Percentiles rank a stretch among this genome's conserved stretches.
These are phyloP conservation scores for Parazoanthus atlanticus DNA, from an alignment of 92 coral and sea anemone genomes.

Conservation along the genomic window DNA sequence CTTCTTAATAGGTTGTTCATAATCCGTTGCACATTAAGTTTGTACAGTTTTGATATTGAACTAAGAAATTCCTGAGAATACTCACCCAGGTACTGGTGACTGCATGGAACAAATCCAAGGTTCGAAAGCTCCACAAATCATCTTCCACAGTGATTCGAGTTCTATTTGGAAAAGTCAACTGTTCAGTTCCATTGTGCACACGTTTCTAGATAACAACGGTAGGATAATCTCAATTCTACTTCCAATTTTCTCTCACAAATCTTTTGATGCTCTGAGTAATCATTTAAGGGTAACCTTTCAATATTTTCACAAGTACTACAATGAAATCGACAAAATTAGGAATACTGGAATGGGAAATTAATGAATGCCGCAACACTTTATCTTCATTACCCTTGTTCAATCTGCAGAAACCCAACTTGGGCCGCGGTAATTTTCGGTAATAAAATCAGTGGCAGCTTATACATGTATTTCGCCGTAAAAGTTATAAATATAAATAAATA, in stretches of 20 bases:
- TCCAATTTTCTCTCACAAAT: not conserved
- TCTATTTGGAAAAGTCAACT: slow-evolving; percentile 43
- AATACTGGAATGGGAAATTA: not conserved
- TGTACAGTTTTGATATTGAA: not conserved
- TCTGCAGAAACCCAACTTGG: not conserved
- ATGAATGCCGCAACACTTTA: not conserved
- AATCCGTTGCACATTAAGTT: not conserved
- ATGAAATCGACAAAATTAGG: no score
- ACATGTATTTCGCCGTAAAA: not conserved
- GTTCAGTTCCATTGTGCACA: not conserved
- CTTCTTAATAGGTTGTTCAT: not conserved
- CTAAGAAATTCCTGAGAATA: not conserved
- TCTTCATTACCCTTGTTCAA: not conserved
- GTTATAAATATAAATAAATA: not conserved
- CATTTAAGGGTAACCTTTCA: no score
- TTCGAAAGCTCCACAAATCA: slow-evolving; percentile 81
- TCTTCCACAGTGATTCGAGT: slow-evolving; percentile 70
- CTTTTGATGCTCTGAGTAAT: not conserved
- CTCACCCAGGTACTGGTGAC: slow-evolving; percentile 82
- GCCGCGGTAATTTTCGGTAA: not conserved
- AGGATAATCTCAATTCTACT: no score
- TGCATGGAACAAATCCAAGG: slow-evolving; percentile 91
- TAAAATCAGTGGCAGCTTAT: not conserved
- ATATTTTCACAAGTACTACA: not conserved
- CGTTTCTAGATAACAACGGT: no score